phyloP scores from a whole-genome alignment of 2,113 vertebrate species.

The Thinocorus orbignyianus region DNA sequence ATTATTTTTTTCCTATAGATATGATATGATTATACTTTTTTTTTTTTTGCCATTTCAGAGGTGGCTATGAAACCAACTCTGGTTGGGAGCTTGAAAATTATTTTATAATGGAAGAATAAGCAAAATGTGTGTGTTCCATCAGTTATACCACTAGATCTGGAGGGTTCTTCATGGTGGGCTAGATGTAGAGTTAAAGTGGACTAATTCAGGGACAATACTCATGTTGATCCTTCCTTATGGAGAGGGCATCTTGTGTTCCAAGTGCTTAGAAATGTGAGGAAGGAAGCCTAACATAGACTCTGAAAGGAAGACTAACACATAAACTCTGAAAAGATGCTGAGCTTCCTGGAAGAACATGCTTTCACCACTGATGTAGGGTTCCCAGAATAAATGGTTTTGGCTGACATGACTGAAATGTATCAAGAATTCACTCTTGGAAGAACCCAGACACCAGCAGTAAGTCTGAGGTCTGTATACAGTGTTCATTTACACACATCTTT shows the following conservation, averaged over 20 bases:
- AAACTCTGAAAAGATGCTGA: background rate
- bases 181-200: background rate
- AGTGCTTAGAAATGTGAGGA: background rate
- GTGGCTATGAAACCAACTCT: background rate
- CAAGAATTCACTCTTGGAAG: background rate
- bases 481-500: background rate
- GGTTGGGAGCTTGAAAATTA: rapidly evolving
- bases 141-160: background rate
- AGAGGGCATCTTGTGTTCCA: background rate
- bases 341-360: background rate
- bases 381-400: background rate
- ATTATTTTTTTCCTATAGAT: background rate
- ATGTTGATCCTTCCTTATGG: background rate
- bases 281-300: background rate
- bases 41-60: background rate
- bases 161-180: background rate
- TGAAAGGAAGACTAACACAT: no score
- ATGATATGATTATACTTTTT: background rate
- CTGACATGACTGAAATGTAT: background rate
- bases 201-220: background rate
- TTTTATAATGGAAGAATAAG: background rate
- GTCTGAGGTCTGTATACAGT: rapidly evolving
- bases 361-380: background rate
- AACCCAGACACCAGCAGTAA: background rate
- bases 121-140: background rate